These are phyloP conservation scores for Dryobotodes eremita DNA, from an alignment of 2,888 invertebrate species.

Conservation along the genomic window DNA sequence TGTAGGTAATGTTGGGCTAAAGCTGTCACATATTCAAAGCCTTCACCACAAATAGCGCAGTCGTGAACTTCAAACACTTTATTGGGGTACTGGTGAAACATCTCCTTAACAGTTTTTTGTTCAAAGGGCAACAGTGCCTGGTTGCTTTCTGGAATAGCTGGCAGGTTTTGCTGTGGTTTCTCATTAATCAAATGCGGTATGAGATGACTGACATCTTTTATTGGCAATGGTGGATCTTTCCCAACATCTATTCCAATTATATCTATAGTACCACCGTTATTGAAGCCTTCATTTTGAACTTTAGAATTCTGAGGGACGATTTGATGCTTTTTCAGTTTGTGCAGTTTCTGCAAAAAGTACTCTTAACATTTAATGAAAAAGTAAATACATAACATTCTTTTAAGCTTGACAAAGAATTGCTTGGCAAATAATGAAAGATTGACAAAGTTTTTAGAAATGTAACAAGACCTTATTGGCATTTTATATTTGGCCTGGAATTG, in stretches of 20 bases:
- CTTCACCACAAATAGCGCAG: conserved; percentile 82
- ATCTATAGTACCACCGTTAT: conserved; percentile 80
- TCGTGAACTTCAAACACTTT: conserved; percentile 72
- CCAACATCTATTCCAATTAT: conserved; percentile 84
- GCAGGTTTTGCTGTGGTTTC: conserved; percentile 69
- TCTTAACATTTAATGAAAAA: not conserved
- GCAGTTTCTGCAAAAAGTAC: conserved; percentile 81
- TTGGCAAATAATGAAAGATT: not conserved
- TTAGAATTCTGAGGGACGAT: conserved; percentile 69
- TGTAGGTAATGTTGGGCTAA: conserved; percentile 82
- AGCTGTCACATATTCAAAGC: conserved; percentile 79
- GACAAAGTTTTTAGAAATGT: not conserved
- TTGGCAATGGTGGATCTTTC: conserved; percentile 75
- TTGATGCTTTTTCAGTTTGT: conserved; percentile 85
- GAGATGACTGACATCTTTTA: conserved; percentile 76
- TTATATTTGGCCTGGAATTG: not conserved
- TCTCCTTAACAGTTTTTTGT: conserved; percentile 73
- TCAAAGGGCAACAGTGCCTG: conserved; percentile 70
- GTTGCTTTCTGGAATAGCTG: conserved; percentile 69
- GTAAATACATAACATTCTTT: not conserved
- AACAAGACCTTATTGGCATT: not conserved
- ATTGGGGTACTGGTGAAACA: conserved; percentile 73
- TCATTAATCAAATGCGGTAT: conserved; percentile 75
- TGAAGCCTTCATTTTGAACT: conserved; percentile 75
- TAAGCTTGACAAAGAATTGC: no score